Evolutionary conservation across 2,888 invertebrate genomes (phyloP).

Genomic region (Platycheirus albimanus): DNA sequence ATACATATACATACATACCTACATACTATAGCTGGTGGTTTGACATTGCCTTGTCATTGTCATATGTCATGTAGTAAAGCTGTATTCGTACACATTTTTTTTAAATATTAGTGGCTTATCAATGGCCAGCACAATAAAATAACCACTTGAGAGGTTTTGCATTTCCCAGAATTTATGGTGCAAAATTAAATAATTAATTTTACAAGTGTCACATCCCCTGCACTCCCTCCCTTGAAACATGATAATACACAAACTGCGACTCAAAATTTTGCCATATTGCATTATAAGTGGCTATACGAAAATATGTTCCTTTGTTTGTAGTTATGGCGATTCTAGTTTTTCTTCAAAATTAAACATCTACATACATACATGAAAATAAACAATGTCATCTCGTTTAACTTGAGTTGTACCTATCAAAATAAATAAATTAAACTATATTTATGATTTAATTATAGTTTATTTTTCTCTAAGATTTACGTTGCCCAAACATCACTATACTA

Average conservation of each 20-base stretch:
- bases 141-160: not conserved
- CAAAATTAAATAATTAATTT: not conserved
- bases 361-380: not conserved
- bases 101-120: conserved; percentile 1
- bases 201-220: not conserved
- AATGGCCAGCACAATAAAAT: not conserved
- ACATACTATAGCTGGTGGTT: too few relatives aligned
- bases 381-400: too few relatives aligned
- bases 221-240: conserved; percentile 3
- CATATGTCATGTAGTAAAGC: conserved; percentile 1
- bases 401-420: too few relatives aligned
- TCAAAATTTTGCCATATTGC: not conserved
- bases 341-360: not conserved
- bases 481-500: not conserved
- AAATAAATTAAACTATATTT: not conserved
- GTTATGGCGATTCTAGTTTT: conserved; percentile 3
- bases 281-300: too few relatives aligned
- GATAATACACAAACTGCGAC: conserved; percentile 7
- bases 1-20: not conserved
- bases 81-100: not conserved
- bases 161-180: conserved; percentile 16
- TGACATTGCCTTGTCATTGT: not conserved
- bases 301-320: conserved; percentile 10
- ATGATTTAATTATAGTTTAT: not conserved
- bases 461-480: not conserved